These are phyloP conservation scores for Urocitellus parryii DNA, from an alignment of 2,113 vertebrate species.

Conservation along the genomic window DNA sequence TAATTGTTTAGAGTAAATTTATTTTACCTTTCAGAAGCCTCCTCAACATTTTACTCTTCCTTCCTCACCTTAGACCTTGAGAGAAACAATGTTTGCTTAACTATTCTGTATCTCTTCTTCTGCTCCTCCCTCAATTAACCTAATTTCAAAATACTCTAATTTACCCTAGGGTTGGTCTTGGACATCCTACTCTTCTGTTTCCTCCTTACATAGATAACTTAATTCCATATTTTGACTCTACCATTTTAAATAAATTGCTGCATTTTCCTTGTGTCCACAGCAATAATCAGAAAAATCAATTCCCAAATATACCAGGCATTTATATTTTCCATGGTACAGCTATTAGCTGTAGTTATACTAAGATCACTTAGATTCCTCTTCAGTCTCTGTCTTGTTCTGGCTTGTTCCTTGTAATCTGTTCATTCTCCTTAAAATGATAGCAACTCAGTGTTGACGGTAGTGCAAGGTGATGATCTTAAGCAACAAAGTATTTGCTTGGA, in stretches of 20 bases:
- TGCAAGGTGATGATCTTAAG: background rate
- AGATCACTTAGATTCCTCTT: background rate
- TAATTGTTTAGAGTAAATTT: background rate
- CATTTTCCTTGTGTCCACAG: background rate
- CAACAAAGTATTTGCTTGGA: background rate
- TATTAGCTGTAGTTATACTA: background rate
- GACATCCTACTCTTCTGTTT: background rate
- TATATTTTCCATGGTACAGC: background rate
- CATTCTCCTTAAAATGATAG: background rate
- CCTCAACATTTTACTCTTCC: background rate
- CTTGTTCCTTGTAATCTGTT: background rate
- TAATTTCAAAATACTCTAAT: background rate
- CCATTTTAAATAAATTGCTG: background rate
- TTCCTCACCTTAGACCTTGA: background rate
- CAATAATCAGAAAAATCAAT: background rate
- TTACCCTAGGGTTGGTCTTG: rapidly evolving
- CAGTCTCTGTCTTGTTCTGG: background rate
- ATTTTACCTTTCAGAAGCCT: background rate
- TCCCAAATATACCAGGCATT: background rate
- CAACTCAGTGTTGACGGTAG: background rate
- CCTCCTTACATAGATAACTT: background rate
- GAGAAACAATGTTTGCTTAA: background rate
- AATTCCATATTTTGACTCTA: background rate
- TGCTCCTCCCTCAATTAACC: background rate
- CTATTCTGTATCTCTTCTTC: background rate